Conservation (phyloP, 53 echinoderm and acorn worm genomes). For the Arbacia lixula region DNA sequence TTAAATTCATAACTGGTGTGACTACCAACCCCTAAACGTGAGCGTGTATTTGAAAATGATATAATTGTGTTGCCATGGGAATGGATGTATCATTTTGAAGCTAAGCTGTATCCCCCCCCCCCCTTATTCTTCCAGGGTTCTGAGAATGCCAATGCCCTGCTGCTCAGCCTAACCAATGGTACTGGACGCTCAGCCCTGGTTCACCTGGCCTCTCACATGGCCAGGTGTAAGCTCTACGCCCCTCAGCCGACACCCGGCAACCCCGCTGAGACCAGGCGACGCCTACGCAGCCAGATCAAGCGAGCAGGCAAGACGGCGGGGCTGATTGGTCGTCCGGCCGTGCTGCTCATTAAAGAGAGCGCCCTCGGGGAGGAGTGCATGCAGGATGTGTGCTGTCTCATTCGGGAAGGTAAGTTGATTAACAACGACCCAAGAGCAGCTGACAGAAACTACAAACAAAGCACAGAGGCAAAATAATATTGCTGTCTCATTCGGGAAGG, state of each 20-base stretch:
- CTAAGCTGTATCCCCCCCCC: neutral
- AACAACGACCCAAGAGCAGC: no score
- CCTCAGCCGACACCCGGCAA: slow-evolving; percentile 59
- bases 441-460: no score
- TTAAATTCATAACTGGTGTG: no score
- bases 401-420: slow-evolving; percentile 83
- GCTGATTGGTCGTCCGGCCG: slow-evolving; percentile 77
- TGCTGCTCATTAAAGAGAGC: slow-evolving; percentile 75
- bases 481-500: no score
- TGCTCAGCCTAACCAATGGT: slow-evolving; percentile 76
- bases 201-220: slow-evolving; percentile 83
- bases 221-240: slow-evolving; percentile 84
- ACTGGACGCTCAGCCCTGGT: slow-evolving; percentile 84
- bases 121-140: slow-evolving; percentile 59
- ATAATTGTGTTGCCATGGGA: no score
- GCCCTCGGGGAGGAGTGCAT: slow-evolving; percentile 60
- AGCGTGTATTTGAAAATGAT: no score
- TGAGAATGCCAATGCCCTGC: slow-evolving; percentile 85
- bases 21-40: no score
- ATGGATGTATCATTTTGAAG: no score
- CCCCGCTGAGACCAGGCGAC: slow-evolving; percentile 45
- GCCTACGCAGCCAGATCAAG: slow-evolving; percentile 78
- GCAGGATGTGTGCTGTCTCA: slow-evolving; percentile 77
- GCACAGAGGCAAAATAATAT: no score
- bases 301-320: slow-evolving; percentile 90